Percentiles rank a stretch among this genome's conserved stretches.
These are phyloP conservation scores for Tapirus terrestris DNA, from an alignment of 2,113 vertebrate genomes.

Conservation along the genomic window DNA sequence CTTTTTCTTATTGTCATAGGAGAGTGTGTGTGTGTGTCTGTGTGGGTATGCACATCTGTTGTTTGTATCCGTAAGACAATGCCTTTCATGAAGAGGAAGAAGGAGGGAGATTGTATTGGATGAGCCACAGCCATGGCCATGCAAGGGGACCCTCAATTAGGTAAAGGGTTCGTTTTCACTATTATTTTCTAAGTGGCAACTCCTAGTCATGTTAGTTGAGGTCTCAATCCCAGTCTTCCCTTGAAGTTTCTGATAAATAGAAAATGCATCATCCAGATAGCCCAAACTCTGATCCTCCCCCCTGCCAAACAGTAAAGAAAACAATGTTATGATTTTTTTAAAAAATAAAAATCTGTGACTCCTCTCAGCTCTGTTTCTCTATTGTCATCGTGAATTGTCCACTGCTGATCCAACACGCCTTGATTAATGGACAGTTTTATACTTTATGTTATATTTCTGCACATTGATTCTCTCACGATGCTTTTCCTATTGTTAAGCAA, in stretches of 20 bases:
- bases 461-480: not conserved
- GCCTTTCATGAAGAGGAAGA: slow-evolving; percentile 24
- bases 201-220: not conserved
- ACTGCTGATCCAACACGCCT: not conserved
- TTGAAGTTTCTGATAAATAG: not conserved
- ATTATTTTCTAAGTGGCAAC: not conserved
- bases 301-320: not conserved
- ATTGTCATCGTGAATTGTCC: not conserved
- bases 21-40: not conserved
- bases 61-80: not conserved
- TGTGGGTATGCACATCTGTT: not conserved
- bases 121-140: not conserved
- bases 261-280: not conserved
- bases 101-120: slow-evolving; percentile 8
- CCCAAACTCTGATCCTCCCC: not conserved
- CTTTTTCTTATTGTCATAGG: slow-evolving; percentile 54
- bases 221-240: not conserved
- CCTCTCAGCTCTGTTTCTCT: not conserved
- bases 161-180: not conserved
- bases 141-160: not conserved
- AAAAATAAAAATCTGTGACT: not conserved
- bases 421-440: slow-evolving; percentile 40
- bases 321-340: not conserved
- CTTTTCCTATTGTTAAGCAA: not conserved
- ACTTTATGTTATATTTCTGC: slow-evolving; percentile 4